A percentile compares a stretch with the other conserved stretches of the same genome.
Conservation (phyloP, 2,888 invertebrate species). For the Odontocolon sp. region DNA sequence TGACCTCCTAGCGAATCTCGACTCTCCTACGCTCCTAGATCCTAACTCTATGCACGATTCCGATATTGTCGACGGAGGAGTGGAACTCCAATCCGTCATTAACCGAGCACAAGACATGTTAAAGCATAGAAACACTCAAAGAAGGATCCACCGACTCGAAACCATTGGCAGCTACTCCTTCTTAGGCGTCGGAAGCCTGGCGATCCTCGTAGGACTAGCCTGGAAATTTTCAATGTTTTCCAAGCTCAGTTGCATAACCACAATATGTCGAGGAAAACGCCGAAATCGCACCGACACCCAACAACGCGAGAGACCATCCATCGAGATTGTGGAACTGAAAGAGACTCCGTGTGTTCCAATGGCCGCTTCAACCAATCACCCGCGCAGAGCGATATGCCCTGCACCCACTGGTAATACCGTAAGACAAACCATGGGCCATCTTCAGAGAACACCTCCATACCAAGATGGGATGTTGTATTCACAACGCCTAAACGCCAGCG, state of each 20-base stretch:
- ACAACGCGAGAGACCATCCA: not conserved
- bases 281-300: not conserved
- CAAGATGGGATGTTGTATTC: no score
- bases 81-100: not conserved
- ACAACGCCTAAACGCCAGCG: no score
- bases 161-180: not conserved
- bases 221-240: conserved; percentile 7
- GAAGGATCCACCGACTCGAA: not conserved
- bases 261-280: not conserved
- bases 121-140: not conserved
- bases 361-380: no score
- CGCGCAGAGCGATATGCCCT: no score
- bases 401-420: no score
- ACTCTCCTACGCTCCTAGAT: not conserved
- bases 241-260: not conserved
- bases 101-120: not conserved
- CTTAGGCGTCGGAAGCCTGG: not conserved
- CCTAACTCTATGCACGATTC: not conserved
- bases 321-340: not conserved
- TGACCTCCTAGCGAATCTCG: not conserved
- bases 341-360: no score
- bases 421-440: no score
- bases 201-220: not conserved
- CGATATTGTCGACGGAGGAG: not conserved
- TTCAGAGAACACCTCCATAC: no score